Evolutionary conservation across 2,888 invertebrate species (phyloP).

Genomic region (Synanthedon tipuliformis): DNA sequence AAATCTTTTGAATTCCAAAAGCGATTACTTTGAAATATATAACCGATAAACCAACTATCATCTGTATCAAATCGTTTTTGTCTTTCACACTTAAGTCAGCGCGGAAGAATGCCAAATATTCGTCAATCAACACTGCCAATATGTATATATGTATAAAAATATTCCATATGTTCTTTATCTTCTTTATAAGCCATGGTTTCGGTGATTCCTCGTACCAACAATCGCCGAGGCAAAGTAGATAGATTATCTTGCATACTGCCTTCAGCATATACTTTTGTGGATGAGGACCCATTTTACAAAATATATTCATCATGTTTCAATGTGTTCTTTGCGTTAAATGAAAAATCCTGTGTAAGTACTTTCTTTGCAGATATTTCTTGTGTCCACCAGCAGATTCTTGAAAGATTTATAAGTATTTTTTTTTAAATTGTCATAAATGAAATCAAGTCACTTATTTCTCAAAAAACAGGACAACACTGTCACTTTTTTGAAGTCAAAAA

Average conservation of each 20-base stretch:
- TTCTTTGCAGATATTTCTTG: too few relatives aligned
- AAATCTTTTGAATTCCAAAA: conserved; percentile 20
- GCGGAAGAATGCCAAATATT: conserved; percentile 21
- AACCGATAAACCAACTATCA: conserved; percentile 25
- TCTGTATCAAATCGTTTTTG: conserved; percentile 26
- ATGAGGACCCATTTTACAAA: neutral
- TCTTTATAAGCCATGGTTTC: conserved; percentile 9
- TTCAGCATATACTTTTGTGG: conserved; percentile 1
- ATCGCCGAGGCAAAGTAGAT: conserved; percentile 12
- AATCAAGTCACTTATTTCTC: too few relatives aligned
- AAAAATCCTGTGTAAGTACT: too few relatives aligned
- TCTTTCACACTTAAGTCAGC: conserved; percentile 28
- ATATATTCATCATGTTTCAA: too few relatives aligned
- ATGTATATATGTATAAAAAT: conserved; percentile 22
- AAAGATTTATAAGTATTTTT: too few relatives aligned
- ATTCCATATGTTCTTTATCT: conserved; percentile 22
- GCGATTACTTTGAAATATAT: conserved; percentile 25
- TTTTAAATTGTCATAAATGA: too few relatives aligned
- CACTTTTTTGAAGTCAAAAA: too few relatives aligned
- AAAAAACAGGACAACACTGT: too few relatives aligned
- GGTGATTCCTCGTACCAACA: conserved; percentile 28
- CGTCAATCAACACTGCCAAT: conserved; percentile 18
- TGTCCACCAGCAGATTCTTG: too few relatives aligned
- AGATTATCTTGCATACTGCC: neutral
- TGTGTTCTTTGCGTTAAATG: too few relatives aligned